These are phyloP conservation scores for Charina bottae DNA, from an alignment of 2,113 vertebrate species.

Conservation along the genomic window DNA sequence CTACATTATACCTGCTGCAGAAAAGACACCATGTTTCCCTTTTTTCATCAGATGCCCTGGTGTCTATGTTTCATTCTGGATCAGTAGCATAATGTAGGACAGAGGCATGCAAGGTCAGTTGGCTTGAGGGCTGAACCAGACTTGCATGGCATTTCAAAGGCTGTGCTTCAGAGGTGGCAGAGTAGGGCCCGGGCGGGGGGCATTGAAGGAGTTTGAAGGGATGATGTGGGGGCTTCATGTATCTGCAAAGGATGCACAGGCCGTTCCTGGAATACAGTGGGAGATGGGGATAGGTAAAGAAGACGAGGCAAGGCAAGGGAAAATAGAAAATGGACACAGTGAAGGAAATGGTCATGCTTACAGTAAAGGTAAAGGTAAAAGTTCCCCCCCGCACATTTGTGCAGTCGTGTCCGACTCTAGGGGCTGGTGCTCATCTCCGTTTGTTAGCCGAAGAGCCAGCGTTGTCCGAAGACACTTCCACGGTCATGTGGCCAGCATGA, in stretches of 20 bases:
- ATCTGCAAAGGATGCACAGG: not conserved
- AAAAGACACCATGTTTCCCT: not conserved
- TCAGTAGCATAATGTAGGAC: not conserved
- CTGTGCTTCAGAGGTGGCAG: not conserved
- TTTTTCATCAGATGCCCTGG: not conserved
- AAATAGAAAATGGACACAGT: no score
- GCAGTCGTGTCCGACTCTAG: no score
- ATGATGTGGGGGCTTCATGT: not conserved
- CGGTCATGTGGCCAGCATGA: no score
- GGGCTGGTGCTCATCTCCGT: no score
- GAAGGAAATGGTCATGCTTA: no score
- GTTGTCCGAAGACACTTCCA: no score
- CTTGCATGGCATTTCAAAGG: not conserved
- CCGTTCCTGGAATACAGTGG: not conserved
- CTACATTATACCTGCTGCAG: not conserved
- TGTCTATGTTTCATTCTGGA: not conserved
- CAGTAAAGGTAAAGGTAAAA: no score
- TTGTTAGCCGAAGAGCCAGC: no score
- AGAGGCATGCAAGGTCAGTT: not conserved
- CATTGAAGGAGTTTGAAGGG: not conserved
- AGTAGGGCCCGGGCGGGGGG: not conserved
- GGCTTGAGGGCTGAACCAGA: not conserved
- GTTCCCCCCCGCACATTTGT: no score
- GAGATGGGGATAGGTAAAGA: not conserved
- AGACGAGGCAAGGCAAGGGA: no score